Percentiles rank a stretch among this genome's conserved stretches.
Conservation (phyloP, 2,888 invertebrate species). For the Desoria tigrina region DNA sequence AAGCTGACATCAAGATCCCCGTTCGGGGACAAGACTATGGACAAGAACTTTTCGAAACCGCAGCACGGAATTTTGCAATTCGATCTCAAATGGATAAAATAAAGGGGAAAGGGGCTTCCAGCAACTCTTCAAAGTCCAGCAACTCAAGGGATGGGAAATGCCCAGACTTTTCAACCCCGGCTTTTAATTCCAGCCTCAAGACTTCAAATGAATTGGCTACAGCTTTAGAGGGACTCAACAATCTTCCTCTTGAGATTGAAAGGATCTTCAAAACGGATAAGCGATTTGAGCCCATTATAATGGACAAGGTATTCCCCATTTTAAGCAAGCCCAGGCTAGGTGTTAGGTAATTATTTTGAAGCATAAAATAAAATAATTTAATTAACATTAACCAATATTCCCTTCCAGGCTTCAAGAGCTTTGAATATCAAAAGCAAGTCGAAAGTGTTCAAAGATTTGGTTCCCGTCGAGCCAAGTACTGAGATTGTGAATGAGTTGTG, state of each 20-base stretch:
- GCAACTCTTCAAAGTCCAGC: neutral
- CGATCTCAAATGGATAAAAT: neutral
- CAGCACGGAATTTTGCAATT: slow-evolving; percentile 32
- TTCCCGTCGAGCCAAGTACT: slow-evolving; percentile 31
- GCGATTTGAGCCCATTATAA: slow-evolving; percentile 31
- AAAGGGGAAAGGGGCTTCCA: slow-evolving; percentile 6
- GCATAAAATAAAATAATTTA: neutral
- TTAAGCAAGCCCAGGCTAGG: neutral
- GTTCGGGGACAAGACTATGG: slow-evolving; percentile 35
- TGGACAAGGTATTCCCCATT: slow-evolving; percentile 24
- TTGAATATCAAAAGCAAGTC: slow-evolving; percentile 30
- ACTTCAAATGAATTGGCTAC: slow-evolving; percentile 25
- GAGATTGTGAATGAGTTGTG: slow-evolving; percentile 30
- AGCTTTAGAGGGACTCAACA: slow-evolving; percentile 31
- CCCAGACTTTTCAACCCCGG: slow-evolving; percentile 38
- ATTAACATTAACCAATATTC: neutral
- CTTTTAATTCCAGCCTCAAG: slow-evolving; percentile 31
- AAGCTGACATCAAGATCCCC: slow-evolving; percentile 24
- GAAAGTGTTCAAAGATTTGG: slow-evolving; percentile 38
- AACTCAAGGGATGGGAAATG: slow-evolving; percentile 23
- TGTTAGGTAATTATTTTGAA: neutral
- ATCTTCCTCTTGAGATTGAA: slow-evolving; percentile 35
- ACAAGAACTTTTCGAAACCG: slow-evolving; percentile 40
- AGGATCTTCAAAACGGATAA: slow-evolving; percentile 30
- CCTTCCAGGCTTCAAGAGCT: slow-evolving; percentile 31